phyloP scores from a whole-genome alignment of 1,140 invertebrate species.

The Acromyrmex charruanus region DNA sequence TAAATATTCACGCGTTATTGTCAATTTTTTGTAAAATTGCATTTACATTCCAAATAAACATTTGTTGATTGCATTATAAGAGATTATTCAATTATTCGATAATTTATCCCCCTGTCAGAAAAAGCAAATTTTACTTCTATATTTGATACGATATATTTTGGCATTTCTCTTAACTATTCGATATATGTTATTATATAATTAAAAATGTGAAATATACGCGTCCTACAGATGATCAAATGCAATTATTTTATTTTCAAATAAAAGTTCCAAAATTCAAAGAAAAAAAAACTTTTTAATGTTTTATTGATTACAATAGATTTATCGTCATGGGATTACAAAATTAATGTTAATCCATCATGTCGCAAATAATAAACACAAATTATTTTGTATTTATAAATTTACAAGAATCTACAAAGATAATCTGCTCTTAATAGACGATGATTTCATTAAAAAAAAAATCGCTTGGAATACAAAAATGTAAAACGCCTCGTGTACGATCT shows the following conservation, averaged over 20 bases:
- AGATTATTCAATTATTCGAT: slow-evolving; percentile 4
- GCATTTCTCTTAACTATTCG: not conserved
- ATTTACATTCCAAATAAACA: slow-evolving; percentile 31
- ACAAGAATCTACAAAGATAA: not conserved
- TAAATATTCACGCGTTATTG: slow-evolving; percentile 1
- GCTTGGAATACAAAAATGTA: not conserved
- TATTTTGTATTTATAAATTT: not conserved
- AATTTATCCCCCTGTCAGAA: not conserved
- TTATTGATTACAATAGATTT: slow-evolving; percentile 1
- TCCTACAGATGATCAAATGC: not conserved
- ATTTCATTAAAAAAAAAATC: not conserved
- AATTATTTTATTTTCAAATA: slow-evolving; percentile 11
- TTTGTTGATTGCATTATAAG: slow-evolving; percentile 8
- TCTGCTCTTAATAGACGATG: slow-evolving; percentile 16
- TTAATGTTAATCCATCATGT: not conserved
- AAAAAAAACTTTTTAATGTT: not conserved
- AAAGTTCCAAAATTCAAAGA: not conserved
- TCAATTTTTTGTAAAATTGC: slow-evolving; percentile 31
- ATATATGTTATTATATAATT: not conserved
- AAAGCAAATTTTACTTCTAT: not conserved
- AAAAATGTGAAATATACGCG: not conserved
- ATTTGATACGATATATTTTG: not conserved
- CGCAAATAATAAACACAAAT: not conserved
- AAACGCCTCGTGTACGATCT: not conserved
- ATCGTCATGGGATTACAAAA: not conserved